Evolutionary conservation across 2,113 vertebrate species (phyloP), one percentile per base, ranked within the genome.

Genomic region (Dipodomys spectabilis): DNA sequence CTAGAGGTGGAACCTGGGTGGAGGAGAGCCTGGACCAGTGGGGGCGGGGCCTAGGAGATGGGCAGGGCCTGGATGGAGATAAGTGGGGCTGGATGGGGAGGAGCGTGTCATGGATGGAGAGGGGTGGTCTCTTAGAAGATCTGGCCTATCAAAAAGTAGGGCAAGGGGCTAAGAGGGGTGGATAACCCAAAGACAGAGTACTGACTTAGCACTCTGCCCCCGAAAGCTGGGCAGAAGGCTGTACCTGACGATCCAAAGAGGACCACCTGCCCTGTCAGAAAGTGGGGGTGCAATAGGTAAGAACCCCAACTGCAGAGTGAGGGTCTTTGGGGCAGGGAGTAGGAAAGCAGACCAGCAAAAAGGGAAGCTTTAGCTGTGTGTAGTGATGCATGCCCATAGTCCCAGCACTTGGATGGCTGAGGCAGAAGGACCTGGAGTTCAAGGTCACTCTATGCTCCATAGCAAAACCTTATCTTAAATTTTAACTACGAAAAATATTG

Each of bases 61-160:
- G 20, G 22, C 8, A 22, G 62, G 22, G 93, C 90, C 79, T n/a
- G 93, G 84, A 67, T 25, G 71, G 10, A 88, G 39, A 11, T 23
- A 22, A 89, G 93, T 57, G 93, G 91, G 92, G 65, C 39, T n/a
- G 25, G 44, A 30, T 23, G 71, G 32, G 10, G 11, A 16, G 84
- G 68, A 13, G 53, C 53, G 53, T 13, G 53, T 57, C 53, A 57
- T 18, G 53, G 13, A 4, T 18, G 53, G 13, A 13, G 45, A 35
- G 45, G 68, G 68, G 53, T 4, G 53, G 53, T 57, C 22, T 53
- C 23, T 49, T 60, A 68, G 57, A 74, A 86, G 45, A 30, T 6
- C 72, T 68, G 89, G 67, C 86, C 92, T 88, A 95, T 94, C 30
- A 49, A 39, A 68, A 94, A 79, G 57, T 18, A 44, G 62, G 62